Base-by-base conservation (phyloP, 2,797 vertebrate genomes). In the Tangara arthus region DNA sequence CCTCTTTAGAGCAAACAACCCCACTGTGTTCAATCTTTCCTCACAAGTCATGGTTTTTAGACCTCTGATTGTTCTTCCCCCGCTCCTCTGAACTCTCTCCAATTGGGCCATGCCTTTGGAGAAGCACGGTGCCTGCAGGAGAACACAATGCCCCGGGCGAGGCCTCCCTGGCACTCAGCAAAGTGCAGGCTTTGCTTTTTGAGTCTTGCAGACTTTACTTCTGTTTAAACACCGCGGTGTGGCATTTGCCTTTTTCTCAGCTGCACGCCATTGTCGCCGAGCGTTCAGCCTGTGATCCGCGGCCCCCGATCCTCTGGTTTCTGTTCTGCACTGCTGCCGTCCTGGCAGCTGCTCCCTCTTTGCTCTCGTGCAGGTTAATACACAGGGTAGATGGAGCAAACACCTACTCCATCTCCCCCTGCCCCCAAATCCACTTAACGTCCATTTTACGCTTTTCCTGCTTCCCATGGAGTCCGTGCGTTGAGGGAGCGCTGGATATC, bases 11-110 rank as follows among this genome's bases (percentile, higher is more conserved):
- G 87, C 79, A 90, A 82, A 94, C 83, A 94, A 61, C 70, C 94
- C 91, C 85, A 91, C 91, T 93, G 93, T 96, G 96, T 94, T 96
- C 93, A 91, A 3, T 83, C 90, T 93, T 71, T 61, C 87, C 87
- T 95, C 77, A 65, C 89, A 94, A 94, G 85, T 63, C 77, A 47
- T 76, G 69, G 69, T 65, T 93, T 93, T 90, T 27, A 95, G 85
- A 78, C 87, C 90, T 95, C 63, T 91, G 87, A 90, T 91, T 93
- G 77, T 93, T 95, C 87, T 93, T 34, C 47, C 46, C 42, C 17
- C 0, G 3, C 69, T 89, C 55, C 69, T 95, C 80, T 96, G 91
- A 95, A 93, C 85, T 96, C n/a, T 83, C 42, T 69, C 69, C 66
- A 47, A 11, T 79, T 26, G 76, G 90, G 52, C 85, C 79, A 17